A percentile compares a stretch with the other conserved stretches of the same genome.
These are phyloP conservation scores for Hipparchia sbordonii DNA, from an alignment of 2,888 invertebrate species.

Conservation along the genomic window DNA sequence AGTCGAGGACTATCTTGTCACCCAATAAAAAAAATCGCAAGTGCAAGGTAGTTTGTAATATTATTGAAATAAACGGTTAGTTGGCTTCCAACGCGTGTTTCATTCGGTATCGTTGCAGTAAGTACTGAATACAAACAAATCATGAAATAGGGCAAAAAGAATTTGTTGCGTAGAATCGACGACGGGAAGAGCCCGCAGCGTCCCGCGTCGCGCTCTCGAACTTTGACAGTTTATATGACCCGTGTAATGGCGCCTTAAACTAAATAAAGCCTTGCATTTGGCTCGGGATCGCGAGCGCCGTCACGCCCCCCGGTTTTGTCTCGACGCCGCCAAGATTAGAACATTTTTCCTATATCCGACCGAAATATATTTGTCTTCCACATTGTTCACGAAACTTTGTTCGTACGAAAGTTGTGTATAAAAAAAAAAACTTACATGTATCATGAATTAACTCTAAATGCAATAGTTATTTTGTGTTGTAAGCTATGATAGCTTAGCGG, in stretches of 20 bases:
- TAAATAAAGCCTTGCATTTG: constrained; percentile 80
- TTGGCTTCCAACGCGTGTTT: no score
- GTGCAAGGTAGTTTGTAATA: no score
- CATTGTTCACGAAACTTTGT: constrained; percentile 25
- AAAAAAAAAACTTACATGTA: not conserved
- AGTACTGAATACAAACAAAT: not conserved
- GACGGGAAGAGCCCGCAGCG: constrained; percentile 47
- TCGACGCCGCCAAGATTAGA: constrained; percentile 63
- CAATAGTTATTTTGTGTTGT: not conserved
- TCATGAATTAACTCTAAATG: not conserved
- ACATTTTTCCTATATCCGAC: constrained; percentile 46
- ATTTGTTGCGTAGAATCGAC: constrained; percentile 42
- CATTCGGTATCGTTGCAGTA: no score
- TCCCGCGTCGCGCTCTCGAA: constrained; percentile 65
- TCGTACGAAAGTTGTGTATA: not conserved
- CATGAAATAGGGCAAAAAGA: constrained; percentile 5
- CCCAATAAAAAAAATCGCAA: no score
- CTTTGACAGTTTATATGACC: constrained; percentile 82
- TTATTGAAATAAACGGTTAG: no score
- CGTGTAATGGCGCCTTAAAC: constrained; percentile 81
- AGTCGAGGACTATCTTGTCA: no score
- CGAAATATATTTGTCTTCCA: constrained; percentile 35
- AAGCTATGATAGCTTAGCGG: no score
- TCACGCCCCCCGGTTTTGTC: constrained; percentile 67
- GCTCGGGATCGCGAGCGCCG: constrained; percentile 60